Conservation (phyloP, 2,888 invertebrate species). For the Heliconius erato region DNA sequence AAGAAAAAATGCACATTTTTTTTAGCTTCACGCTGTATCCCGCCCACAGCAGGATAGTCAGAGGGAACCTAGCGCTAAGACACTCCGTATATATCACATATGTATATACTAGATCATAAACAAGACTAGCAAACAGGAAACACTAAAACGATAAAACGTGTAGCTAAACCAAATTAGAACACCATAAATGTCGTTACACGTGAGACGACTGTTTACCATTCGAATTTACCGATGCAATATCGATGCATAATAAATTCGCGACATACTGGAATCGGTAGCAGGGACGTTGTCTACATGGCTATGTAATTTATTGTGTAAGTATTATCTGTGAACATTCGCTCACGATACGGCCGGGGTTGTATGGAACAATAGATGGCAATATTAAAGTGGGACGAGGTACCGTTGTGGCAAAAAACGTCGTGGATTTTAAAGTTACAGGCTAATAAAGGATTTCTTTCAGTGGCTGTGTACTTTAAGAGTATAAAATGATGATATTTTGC, state of each 20-base stretch:
- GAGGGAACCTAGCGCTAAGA: too few species aligned
- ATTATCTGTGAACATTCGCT: conserved; percentile 63
- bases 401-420: conserved; percentile 57
- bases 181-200: conserved; percentile 43
- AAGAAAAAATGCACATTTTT: neutral
- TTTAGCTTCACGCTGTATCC: too few species aligned
- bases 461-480: neutral
- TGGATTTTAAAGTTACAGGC: neutral
- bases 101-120: neutral
- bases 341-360: conserved; percentile 54
- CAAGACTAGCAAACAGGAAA: neutral
- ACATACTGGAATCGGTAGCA: conserved; percentile 70
- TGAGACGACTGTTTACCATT: conserved; percentile 45
- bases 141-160: conserved; percentile 40
- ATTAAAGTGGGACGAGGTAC: conserved; percentile 67
- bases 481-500: too few species aligned
- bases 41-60: too few species aligned
- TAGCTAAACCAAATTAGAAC: conserved; percentile 42
- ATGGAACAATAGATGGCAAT: conserved; percentile 61
- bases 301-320: conserved; percentile 67
- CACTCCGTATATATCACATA: too few species aligned
- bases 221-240: conserved; percentile 54
- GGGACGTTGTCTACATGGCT: conserved; percentile 67
- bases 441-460: neutral
- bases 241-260: conserved; percentile 66